A percentile compares a stretch with the other conserved stretches of the same genome.
Conservation (phyloP, 30 jellyfish, hydroid and myxozoan genomes). For the Aurelia aurita region DNA sequence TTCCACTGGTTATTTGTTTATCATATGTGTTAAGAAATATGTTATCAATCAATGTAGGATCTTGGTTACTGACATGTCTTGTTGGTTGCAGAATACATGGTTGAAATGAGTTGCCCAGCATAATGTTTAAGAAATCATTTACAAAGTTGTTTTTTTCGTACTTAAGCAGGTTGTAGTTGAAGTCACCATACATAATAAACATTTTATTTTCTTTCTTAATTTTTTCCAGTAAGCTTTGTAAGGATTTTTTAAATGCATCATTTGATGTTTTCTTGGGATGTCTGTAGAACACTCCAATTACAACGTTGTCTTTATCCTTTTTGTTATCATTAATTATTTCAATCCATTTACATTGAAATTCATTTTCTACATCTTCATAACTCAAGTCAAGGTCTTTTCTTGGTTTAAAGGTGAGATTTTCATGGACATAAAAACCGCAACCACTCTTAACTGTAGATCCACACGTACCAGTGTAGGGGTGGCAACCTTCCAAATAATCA, state of each 20-base stretch:
- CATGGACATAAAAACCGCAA: background rate
- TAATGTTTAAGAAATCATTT: background rate
- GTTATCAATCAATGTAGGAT: slow-evolving; percentile 7
- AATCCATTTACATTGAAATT: background rate
- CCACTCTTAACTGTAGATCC: background rate
- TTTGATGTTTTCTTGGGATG: no score
- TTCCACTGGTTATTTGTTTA: background rate
- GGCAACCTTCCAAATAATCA: background rate
- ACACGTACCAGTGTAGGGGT: background rate
- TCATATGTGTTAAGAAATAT: background rate
- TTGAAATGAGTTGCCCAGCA: background rate
- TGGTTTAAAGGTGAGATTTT: background rate
- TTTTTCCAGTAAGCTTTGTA: background rate
- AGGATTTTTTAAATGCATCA: background rate
- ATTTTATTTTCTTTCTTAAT: background rate
- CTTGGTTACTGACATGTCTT: background rate
- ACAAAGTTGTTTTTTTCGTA: background rate
- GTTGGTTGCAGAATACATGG: background rate
- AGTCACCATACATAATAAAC: background rate
- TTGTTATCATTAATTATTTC: background rate
- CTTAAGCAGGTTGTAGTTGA: background rate
- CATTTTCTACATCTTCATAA: background rate
- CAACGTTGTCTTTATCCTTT: background rate
- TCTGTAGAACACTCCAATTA: no score
- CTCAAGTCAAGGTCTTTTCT: slow-evolving; percentile 11